A percentile compares a stretch with the other conserved stretches of the same genome.
Evolutionary conservation across 2,888 invertebrate species (phyloP).

Genomic region (Trachelus iudaicus): DNA sequence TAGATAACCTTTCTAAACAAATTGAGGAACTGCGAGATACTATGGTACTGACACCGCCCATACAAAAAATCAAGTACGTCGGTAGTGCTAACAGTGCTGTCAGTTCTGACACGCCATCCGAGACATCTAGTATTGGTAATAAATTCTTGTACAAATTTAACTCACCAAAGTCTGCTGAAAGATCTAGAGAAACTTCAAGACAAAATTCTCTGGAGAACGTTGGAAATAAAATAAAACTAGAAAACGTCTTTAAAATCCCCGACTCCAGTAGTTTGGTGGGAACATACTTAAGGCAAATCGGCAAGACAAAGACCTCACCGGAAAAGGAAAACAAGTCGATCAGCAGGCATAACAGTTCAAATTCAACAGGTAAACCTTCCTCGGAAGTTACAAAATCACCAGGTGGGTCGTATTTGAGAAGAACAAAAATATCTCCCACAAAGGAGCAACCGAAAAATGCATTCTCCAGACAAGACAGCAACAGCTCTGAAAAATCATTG

Average conservation of each 20-base stretch:
- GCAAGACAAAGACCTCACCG: conserved; percentile 45
- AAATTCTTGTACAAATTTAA: conserved; percentile 48
- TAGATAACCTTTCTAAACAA: background rate
- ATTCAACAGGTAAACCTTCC: conserved; percentile 30
- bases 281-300: conserved; percentile 56
- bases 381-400: conserved; percentile 39
- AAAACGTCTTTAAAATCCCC: conserved; percentile 46
- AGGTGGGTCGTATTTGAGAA: conserved; percentile 51
- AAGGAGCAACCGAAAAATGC: conserved; percentile 57
- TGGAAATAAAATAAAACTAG: conserved; percentile 26
- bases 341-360: conserved; percentile 36
- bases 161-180: conserved; percentile 29
- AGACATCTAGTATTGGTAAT: conserved; percentile 44
- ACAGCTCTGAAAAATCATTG: background rate
- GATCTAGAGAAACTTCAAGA: conserved; percentile 21
- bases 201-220: conserved; percentile 17
- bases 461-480: conserved; percentile 39
- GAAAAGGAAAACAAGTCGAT: conserved; percentile 48
- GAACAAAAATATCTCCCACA: conserved; percentile 62
- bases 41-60: conserved; percentile 8
- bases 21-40: conserved; percentile 4
- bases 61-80: conserved; percentile 56
- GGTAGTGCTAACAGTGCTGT: conserved; percentile 37
- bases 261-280: conserved; percentile 49
- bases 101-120: conserved; percentile 36